phyloP scores from a whole-genome alignment of 2,113 vertebrate species.

The Bubo blakistoni region DNA sequence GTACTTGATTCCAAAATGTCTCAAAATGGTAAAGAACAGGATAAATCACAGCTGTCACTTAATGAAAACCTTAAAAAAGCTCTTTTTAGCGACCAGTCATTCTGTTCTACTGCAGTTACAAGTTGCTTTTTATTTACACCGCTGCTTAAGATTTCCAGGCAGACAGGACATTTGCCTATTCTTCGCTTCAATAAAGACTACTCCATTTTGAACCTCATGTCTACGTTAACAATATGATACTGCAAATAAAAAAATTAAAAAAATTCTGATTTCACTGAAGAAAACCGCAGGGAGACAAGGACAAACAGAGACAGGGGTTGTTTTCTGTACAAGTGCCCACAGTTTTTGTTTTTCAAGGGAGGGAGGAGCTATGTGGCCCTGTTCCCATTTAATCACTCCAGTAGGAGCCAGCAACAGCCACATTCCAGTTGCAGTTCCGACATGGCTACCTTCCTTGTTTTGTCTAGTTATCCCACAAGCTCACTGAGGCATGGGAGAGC shows the following conservation, averaged over 20 bases:
- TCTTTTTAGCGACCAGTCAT: background rate
- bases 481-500: background rate
- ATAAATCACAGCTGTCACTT: background rate
- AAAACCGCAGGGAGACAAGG: conserved; percentile 7
- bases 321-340: conserved; percentile 28
- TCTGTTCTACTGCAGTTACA: background rate
- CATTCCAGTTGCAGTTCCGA: background rate
- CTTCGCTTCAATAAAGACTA: background rate
- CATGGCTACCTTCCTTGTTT: conserved; percentile 22
- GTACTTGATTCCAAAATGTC: background rate
- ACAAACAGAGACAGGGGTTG: background rate
- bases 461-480: background rate
- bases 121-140: background rate
- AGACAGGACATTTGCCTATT: background rate
- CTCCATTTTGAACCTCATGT: background rate
- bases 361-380: conserved; percentile 43
- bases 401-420: conserved; percentile 21
- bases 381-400: conserved; percentile 40
- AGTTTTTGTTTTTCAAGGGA: conserved; percentile 45
- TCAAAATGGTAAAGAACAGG: background rate
- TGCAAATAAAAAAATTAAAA: background rate
- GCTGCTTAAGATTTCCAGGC: background rate
- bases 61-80: background rate
- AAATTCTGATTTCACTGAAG: background rate
- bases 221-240: background rate